Evolutionary conservation across 2,888 invertebrate species (phyloP).

Genomic region (Dromius quadrimaculatus): DNA sequence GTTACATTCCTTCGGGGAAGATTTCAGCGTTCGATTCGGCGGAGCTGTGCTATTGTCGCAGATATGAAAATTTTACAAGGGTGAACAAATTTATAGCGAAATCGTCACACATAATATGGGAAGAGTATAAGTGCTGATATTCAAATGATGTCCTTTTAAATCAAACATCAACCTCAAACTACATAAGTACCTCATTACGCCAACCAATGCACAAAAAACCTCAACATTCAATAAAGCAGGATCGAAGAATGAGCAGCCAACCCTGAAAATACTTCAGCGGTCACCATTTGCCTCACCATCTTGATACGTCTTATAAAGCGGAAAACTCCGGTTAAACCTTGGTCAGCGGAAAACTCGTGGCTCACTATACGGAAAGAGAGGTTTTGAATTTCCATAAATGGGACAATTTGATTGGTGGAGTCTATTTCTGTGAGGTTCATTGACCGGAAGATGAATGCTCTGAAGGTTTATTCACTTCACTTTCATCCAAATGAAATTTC

Average conservation of each 20-base stretch:
- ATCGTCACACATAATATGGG: no score
- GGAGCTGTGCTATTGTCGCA: no score
- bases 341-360: constrained; percentile 47
- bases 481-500: no score
- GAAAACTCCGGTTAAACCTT: constrained; percentile 36
- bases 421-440: not conserved
- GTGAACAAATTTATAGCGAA: no score
- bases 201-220: constrained; percentile 2
- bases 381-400: constrained; percentile 41
- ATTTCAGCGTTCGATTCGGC: not conserved
- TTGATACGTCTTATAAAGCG: constrained; percentile 43
- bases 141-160: no score
- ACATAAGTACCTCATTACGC: constrained; percentile 49
- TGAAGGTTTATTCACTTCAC: no score
- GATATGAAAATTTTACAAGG: not conserved
- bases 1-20: constrained; percentile 18
- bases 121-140: no score
- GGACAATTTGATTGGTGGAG: constrained; percentile 21
- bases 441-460: not conserved
- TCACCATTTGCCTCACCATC: not conserved
- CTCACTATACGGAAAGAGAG: constrained; percentile 28
- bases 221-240: not conserved
- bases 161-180: no score
- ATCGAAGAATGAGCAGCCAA: constrained; percentile 8
- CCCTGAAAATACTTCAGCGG: constrained; percentile 12